Base-by-base conservation (phyloP, 1,140 invertebrate genomes). In the Euura lappo region DNA sequence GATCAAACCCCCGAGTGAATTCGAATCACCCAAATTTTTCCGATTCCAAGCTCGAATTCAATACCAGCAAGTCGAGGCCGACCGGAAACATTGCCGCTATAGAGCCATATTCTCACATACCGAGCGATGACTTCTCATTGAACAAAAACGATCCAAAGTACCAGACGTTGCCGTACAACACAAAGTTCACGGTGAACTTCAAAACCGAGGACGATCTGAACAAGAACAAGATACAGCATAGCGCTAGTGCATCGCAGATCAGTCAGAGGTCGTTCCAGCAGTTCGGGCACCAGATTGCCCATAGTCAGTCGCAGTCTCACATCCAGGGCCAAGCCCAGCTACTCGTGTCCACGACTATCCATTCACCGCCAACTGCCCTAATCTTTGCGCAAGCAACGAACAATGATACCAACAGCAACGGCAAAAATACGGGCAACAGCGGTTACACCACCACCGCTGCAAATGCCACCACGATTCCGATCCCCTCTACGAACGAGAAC, bases 131-230 rank as follows among this genome's bases (percentile, higher is more conserved):
- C 73, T 89, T 91, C 76, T 89, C 84, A 73, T 87, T 92, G n/a
- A 94, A 92, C 78, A 97, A 97, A 86, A 94, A 93, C 68, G 95
- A 98, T 85, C 95, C 96, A 0, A 97, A 97, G 86, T 97, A 97
- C 89, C 96, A 98, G 88, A 97, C 95, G 28, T 89, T 97, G 82
- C 96, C 96, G 67, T 96, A 96, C 83, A 96, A 96, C 78, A 94
- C 94, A 6, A 95, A 96, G 85, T 95, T 96, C 81, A 91, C 92
- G 6, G 91, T 91, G 3, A 91, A 90, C 78, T 88, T 90, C 71
- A 84, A 88, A 71, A 72, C 75, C 44, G 85, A 88, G 6, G 87
- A 88, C 68, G 87, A 88, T 68, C 81, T 87, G 4, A 88, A 88
- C 60, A 88, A 87, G 70, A 87, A 86, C 67, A 83, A 81, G 68